Evolutionary conservation across 2,888 invertebrate genomes (phyloP).

Genomic region (Tromatobia lineatoria): DNA sequence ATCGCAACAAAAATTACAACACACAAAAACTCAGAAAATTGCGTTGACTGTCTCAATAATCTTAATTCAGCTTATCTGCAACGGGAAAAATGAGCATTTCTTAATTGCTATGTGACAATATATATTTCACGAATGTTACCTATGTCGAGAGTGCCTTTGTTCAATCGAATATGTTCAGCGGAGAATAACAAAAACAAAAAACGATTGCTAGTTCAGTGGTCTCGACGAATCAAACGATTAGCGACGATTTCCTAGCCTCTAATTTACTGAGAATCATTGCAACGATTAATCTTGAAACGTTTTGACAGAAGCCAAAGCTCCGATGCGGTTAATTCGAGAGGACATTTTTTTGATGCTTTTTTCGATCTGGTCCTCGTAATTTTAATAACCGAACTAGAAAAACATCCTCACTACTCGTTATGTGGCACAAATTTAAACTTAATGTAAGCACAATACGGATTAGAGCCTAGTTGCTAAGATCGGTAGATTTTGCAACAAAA

Average conservation of each 20-base stretch:
- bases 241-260: slow-evolving; percentile 29
- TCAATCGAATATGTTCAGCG: slow-evolving; percentile 76
- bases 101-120: slow-evolving; percentile 74
- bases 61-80: slow-evolving; percentile 60
- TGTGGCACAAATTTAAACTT: slow-evolving; percentile 68
- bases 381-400: slow-evolving; percentile 43
- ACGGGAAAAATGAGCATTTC: slow-evolving; percentile 51
- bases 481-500: slow-evolving; percentile 64
- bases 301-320: slow-evolving; percentile 64
- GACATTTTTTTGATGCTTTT: slow-evolving; percentile 46
- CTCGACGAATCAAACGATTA: slow-evolving; percentile 62
- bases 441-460: slow-evolving; percentile 64
- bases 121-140: slow-evolving; percentile 78
- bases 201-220: slow-evolving; percentile 44
- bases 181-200: slow-evolving; percentile 58
- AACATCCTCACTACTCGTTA: slow-evolving; percentile 56
- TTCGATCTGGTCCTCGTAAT: slow-evolving; percentile 41
- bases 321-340: slow-evolving; percentile 55
- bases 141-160: slow-evolving; percentile 81
- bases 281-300: slow-evolving; percentile 46
- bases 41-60: slow-evolving; percentile 62
- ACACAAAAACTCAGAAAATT: slow-evolving; percentile 41
- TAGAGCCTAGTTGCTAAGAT: slow-evolving; percentile 60
- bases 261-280: slow-evolving; percentile 32
- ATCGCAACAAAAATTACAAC: slow-evolving; percentile 39